Evolutionary conservation across 2,888 invertebrate species (phyloP).

Genomic region (Muscina levida): DNA sequence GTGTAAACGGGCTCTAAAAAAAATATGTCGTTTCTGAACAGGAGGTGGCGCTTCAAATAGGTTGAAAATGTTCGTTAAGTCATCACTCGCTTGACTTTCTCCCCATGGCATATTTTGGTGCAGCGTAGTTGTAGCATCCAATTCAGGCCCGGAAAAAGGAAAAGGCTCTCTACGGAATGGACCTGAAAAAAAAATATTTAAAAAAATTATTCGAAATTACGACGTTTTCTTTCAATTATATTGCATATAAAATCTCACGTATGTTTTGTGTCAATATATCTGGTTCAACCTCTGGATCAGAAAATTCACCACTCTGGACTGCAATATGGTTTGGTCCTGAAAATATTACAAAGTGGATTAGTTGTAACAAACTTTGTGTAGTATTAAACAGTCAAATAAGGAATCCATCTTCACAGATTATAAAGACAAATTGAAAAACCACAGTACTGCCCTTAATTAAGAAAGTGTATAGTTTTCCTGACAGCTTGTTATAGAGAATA

Average conservation of each 20-base stretch:
- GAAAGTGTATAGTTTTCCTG: no score
- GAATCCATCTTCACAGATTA: no score
- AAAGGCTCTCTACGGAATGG: conserved; percentile 29
- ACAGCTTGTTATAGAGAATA: no score
- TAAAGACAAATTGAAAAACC: no score
- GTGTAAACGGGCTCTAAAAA: conserved; percentile 60
- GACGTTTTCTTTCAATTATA: not conserved
- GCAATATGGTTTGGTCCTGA: conserved; percentile 48
- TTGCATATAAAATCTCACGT: not conserved
- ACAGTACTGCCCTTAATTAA: no score
- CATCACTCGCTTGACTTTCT: not conserved
- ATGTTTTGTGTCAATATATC: conserved; percentile 55
- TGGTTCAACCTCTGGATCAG: conserved; percentile 68
- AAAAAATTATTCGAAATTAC: no score
- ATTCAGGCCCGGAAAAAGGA: conserved; percentile 36
- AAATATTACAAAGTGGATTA: no score
- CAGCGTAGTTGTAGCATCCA: conserved; percentile 8
- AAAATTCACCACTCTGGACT: conserved; percentile 58
- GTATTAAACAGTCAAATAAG: no score
- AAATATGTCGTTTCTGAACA: conserved; percentile 47
- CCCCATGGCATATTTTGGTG: conserved; percentile 37
- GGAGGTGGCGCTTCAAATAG: not conserved
- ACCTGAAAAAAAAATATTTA: conserved; percentile 35
- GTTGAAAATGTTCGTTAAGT: conserved; percentile 5
- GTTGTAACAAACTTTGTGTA: no score